Evolutionary conservation across 2,113 vertebrate species (phyloP), one percentile per base, ranked within the genome.

Genomic region (Ovis canadensis): DNA sequence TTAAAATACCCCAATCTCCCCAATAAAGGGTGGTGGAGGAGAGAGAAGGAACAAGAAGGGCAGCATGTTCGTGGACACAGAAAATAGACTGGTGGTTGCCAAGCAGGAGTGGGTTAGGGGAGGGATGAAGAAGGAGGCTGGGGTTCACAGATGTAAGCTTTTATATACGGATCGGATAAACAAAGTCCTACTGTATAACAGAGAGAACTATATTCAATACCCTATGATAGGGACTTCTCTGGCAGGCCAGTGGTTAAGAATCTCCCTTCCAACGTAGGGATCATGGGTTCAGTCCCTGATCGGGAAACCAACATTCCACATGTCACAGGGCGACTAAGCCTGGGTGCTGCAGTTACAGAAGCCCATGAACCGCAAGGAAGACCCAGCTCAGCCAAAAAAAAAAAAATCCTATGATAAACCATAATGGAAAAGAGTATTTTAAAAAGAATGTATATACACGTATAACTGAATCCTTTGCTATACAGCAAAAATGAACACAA

Each of bases 291-390:
- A 43, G 1, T 7, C 23, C 71, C 71, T 77, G 71, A 43, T 40
- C 2, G 0, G 23, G 71, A 2, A 36, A 36, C 64, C 17, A 36
- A 36, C 17, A 71, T 36, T 21, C n/a, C 17, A 71, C n/a, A 11
- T 5, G n/a, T 36, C n/a, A 71, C n/a, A 67, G 64, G 23, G 40
- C 71, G 25, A 6, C 36, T 25, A 77, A 43, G 71, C 12, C 71
- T 77, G 36, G 15, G 23, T 2, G 12, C 11, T 27, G 23, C 71
- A 27, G 71, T 23, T 77, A 43, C 36, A 77, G 36, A 77, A 77
- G 3, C 23, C 23, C 71, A 27, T 4, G 71, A 43, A 77, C 11
- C 12, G 0, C 23, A 43, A 77, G 71, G 71, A 77, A 77, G 40
- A 77, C 71, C 71, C 36, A 77, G 36, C 23, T 43, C 40, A 77